Percentiles rank a stretch among this genome's conserved stretches.
Evolutionary conservation across 2,888 invertebrate genomes (phyloP).

Genomic region (Pyralis farinalis): DNA sequence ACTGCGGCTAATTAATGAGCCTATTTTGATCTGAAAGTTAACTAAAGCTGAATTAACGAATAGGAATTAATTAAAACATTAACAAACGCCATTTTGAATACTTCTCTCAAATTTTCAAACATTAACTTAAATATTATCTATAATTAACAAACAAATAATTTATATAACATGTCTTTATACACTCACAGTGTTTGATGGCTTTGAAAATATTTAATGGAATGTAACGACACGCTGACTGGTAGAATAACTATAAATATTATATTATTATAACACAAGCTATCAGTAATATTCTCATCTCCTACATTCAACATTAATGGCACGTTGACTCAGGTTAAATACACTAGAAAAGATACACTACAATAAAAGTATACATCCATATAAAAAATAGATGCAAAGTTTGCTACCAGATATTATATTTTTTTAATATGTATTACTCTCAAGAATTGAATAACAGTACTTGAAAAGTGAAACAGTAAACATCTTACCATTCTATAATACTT

Average conservation of each 20-base stretch:
- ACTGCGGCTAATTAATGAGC: too few species aligned
- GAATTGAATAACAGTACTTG: not conserved
- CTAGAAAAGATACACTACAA: conserved; percentile 20
- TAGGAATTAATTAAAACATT: too few species aligned
- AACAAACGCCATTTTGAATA: too few species aligned
- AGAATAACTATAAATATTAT: conserved; percentile 10
- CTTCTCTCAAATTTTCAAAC: too few species aligned
- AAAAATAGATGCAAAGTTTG: conserved; percentile 48
- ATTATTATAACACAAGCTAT: too few species aligned
- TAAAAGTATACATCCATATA: conserved; percentile 49
- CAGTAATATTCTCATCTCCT: too few species aligned
- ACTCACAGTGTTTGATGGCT: conserved; percentile 20
- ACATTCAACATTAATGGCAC: not conserved
- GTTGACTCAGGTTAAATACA: too few species aligned
- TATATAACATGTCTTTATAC: conserved; percentile 9
- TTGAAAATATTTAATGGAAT: conserved; percentile 38
- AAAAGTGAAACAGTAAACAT: not conserved
- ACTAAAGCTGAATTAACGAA: too few species aligned
- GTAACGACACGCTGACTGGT: conserved; percentile 33
- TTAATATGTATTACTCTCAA: conserved; percentile 6
- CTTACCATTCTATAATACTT: not conserved
- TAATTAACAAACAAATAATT: not conserved
- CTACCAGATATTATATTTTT: conserved; percentile 18
- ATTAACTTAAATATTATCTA: too few species aligned
- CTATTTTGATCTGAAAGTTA: too few species aligned